Base-by-base conservation (phyloP, 2,888 invertebrate genomes). In the Cataglyphis albicans region DNA sequence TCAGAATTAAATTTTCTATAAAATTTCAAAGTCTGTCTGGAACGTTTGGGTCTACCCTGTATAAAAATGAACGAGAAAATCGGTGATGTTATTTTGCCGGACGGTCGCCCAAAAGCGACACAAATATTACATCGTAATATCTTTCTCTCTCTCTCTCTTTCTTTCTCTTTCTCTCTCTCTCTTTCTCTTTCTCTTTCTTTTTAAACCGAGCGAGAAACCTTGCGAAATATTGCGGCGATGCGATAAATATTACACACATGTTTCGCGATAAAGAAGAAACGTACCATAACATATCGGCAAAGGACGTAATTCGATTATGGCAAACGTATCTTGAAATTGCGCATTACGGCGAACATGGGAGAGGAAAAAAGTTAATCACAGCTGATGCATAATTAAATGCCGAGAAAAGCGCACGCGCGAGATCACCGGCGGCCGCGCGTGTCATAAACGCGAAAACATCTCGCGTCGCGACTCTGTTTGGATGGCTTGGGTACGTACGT, bases 331-430 rank as follows among this genome's bases (percentile, higher is more conserved):
- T 73, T 41, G 61, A 83, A 83, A 83, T 83, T 83, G 73, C 63
- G 68, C 59, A 74, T 80, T 74, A 83, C 80, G 55, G 41, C 67
- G n/a, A 67, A 55, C 41, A 15, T 15, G 52, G n/a, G 55, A 25
- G 3, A n/a, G 29, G 15, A 74, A 82, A 78, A 75, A 83, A 85
- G 52, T 85, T 80, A 86, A 86, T 86, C 86, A 74, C 70, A 61
- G 55, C 35, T 64, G 29, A 44, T 57, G 83, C 64, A 80, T 86
- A 86, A 86, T 86, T 85, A 86, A 86, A 80, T 64, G 70, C 52
- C 82, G 32, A 55, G 78, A 32, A 57, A 80, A 52, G 7, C 6
- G 48, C 48, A 29, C 78, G 83, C n/a, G 25, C 29, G 15, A n/a
- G 35, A 41, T 21, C 55, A 18, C 6, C 48, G 44, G 18, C 44